Percentiles rank a stretch among this genome's conserved stretches.
phyloP scores from a whole-genome alignment of 2,888 invertebrate species.

The Philereme vetulata region DNA sequence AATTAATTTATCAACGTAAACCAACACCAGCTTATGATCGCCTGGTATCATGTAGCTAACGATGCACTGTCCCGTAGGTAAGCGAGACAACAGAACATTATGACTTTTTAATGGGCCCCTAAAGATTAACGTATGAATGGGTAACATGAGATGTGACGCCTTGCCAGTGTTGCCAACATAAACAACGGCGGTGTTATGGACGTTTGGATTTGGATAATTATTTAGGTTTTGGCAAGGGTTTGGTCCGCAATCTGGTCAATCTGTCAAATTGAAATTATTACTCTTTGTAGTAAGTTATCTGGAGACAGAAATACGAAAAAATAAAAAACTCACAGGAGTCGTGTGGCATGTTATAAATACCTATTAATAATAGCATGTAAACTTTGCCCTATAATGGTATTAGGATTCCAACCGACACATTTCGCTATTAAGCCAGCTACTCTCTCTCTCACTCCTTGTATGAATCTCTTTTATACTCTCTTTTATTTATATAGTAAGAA shows the following conservation, averaged over 20 bases:
- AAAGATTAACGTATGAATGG: slow-evolving; percentile 79
- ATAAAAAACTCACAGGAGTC: too few species aligned
- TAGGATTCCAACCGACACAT: too few species aligned
- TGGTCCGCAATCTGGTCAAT: slow-evolving; percentile 3
- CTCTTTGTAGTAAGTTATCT: neutral
- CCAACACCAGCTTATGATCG: slow-evolving; percentile 60
- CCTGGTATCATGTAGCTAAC: slow-evolving; percentile 79
- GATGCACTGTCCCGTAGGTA: slow-evolving; percentile 80
- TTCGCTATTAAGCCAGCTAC: too few species aligned
- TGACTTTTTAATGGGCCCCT: slow-evolving; percentile 78
- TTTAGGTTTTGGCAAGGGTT: slow-evolving; percentile 13
- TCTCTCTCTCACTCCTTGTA: too few species aligned
- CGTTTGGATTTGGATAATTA: slow-evolving; percentile 63
- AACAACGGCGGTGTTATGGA: slow-evolving; percentile 61
- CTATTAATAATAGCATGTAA: too few species aligned
- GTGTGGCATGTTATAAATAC: too few species aligned
- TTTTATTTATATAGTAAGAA: too few species aligned
- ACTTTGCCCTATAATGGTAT: too few species aligned
- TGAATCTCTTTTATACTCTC: too few species aligned
- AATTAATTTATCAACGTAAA: slow-evolving; percentile 38
- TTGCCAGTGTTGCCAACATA: slow-evolving; percentile 68
- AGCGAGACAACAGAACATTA: slow-evolving; percentile 53
- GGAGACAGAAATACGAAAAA: too few species aligned
- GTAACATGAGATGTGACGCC: slow-evolving; percentile 70
- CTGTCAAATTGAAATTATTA: slow-evolving; percentile 8